Conservation (phyloP, 2,113 vertebrate genomes). For the Scatophagus argus region DNA sequence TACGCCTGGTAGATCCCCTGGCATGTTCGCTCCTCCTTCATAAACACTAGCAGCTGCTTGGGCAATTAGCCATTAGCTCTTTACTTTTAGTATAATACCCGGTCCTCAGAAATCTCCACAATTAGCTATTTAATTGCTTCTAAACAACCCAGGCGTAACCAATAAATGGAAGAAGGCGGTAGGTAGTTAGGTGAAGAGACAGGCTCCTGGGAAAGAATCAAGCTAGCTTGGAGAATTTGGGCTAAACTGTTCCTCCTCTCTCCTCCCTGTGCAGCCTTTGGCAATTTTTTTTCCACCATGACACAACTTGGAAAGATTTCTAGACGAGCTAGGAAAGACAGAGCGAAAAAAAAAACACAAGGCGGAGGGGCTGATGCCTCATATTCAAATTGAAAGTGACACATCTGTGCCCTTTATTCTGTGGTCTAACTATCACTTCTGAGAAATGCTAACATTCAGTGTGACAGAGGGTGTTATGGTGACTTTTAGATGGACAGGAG, state of each 20-base stretch:
- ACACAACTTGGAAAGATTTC: slow-evolving; percentile 46
- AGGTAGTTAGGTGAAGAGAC: slow-evolving; percentile 63
- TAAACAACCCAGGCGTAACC: slow-evolving; percentile 83
- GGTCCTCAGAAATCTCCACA: slow-evolving; percentile 81
- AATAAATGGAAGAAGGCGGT: slow-evolving; percentile 76
- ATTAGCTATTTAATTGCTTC: slow-evolving; percentile 86
- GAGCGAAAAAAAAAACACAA: slow-evolving; percentile 51
- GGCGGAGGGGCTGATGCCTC: slow-evolving; percentile 63
- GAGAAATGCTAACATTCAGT: slow-evolving; percentile 75
- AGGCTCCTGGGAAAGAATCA: slow-evolving; percentile 60
- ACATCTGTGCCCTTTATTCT: slow-evolving; percentile 75
- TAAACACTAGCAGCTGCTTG: slow-evolving; percentile 85
- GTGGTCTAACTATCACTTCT: slow-evolving; percentile 73
- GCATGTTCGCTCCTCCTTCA: slow-evolving; percentile 76
- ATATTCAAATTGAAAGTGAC: slow-evolving; percentile 78
- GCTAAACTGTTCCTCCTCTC: slow-evolving; percentile 50
- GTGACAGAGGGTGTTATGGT: slow-evolving; percentile 79
- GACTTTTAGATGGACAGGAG: slow-evolving; percentile 74
- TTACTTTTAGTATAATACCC: slow-evolving; percentile 82
- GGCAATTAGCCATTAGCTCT: slow-evolving; percentile 84
- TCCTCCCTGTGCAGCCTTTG: slow-evolving; percentile 55
- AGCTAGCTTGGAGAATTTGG: slow-evolving; percentile 50
- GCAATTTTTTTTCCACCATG: slow-evolving; percentile 40
- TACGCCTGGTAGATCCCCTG: slow-evolving; percentile 70
- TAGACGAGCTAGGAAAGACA: slow-evolving; percentile 25